Evolutionary conservation across 2,888 invertebrate species (phyloP).

Genomic region (Microctonus hyperodae): DNA sequence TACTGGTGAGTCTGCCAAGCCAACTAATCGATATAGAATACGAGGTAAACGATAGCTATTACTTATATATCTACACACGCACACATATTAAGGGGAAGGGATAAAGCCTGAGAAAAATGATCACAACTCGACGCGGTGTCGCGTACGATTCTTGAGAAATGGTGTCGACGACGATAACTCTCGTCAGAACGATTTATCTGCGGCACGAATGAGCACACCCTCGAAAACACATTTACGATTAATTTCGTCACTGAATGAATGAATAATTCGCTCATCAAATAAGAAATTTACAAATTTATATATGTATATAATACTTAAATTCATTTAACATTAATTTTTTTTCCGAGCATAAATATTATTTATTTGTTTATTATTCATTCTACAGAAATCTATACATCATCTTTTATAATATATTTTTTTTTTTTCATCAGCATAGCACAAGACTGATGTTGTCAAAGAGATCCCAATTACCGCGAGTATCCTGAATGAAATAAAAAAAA

Average conservation of each 20-base stretch:
- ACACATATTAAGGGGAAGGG: slow-evolving; percentile 6
- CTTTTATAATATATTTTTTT: too few relatives aligned
- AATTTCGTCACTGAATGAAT: not conserved
- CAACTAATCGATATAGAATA: slow-evolving; percentile 40
- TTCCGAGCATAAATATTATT: too few relatives aligned
- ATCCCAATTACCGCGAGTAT: too few relatives aligned
- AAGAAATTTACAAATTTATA: too few relatives aligned
- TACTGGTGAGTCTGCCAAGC: slow-evolving; percentile 28
- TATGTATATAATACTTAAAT: too few relatives aligned
- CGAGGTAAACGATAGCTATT: slow-evolving; percentile 12
- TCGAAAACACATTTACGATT: not conserved
- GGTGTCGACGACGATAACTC: slow-evolving; percentile 28
- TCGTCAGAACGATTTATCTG: slow-evolving; percentile 24
- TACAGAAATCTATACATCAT: too few relatives aligned
- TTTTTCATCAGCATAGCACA: too few relatives aligned
- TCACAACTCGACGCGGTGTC: slow-evolving; percentile 32
- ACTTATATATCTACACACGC: not conserved
- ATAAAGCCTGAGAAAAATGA: slow-evolving; percentile 41
- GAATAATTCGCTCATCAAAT: not conserved
- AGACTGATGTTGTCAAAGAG: too few relatives aligned
- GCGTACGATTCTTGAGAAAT: slow-evolving; percentile 39
- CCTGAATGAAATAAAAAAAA: too few relatives aligned
- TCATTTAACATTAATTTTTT: too few relatives aligned
- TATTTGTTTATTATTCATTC: too few relatives aligned
- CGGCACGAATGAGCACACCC: not conserved